Evolutionary conservation across 2,797 vertebrate genomes (phyloP), one percentile per base, ranked within the genome.

Genomic region (Chromobotia macracanthus): DNA sequence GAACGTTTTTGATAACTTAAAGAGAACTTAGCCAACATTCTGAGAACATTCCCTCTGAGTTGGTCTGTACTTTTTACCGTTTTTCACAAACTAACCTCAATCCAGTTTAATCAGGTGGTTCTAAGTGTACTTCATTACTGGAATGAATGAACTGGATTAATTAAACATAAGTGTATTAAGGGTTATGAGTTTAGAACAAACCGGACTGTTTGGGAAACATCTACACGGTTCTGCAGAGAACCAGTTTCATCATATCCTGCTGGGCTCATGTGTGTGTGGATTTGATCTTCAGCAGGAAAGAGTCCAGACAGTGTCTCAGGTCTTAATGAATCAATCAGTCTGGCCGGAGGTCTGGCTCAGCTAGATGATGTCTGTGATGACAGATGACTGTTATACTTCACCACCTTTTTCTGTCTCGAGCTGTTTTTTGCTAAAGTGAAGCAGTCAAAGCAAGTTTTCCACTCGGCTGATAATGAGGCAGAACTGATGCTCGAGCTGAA

Each of bases 271-370:
- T 77, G 69, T 28, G 56, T 11, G 9, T 46, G 64, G n/a, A 64
- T 66, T 53, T 75, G 28, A 50, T 77, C 66, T 65, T 69, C 48
- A 61, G 75, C 38, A 53, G 19, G 66, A 60, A 75, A 46, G 51
- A 72, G 80, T 73, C 55, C 23, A 77, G 78, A 79, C 53, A 67
- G 44, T 53, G 64, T 80, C 69, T 83, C 77, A 61, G 72, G 80
- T 75, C 77, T 76, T 82, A 82, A 80, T 84, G 77, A 85, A 80
- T 85, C 74, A 82, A 80, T 84, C 72, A 75, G 75, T 69, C 72
- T 72, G 72, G 72, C 61, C 69, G 64, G 70, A 65, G 80, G 75
- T 69, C 48, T 69, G 55, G 31, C 21, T 69, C 77, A 79, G 64
- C 74, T 6, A 9, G 38, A 38, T 38, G 53, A 67, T 25, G 80